Evolutionary conservation across 2,797 vertebrate genomes (phyloP), one percentile per base, ranked within the genome.

Genomic region (Emydoidea blandingii): DNA sequence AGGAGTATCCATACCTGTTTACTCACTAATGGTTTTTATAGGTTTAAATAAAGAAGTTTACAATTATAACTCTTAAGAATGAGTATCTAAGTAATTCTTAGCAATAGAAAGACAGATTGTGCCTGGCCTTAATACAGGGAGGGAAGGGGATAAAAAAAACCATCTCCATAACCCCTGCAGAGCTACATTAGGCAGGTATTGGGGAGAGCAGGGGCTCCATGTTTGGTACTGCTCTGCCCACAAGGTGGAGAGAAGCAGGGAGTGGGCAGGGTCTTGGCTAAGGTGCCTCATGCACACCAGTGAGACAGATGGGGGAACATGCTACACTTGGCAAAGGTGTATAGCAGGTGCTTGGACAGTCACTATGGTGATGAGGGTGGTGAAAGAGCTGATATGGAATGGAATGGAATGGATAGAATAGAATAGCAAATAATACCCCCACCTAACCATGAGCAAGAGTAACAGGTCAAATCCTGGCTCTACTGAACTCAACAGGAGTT

Each of bases 81-180:
- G 16, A 18, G 80, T 74, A 85, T 54, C 29, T 12, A 86, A 65
- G 31, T 50, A 29, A 72, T 90, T 80, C 80, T 89, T 41, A 15
- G 18, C 37, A 8, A 72, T 27, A 47, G 23, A 47, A 25, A 90
- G 50, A 4, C 0, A 9, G 27, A 3, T n/a, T 37, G 1, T 57
- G 12, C 44, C 72, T 86, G 56, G 34, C 68, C 37, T 1, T 3
- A 53, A 62, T 23, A 34, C 27, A 34, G 74, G 59, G 47, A 84
- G 81, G n/a, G 23, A 85, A 80, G 78, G 57, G 21, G 14, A 1
- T 1, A 3, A 27, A 85, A 4, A 29, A 18, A 47, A 14, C 57
- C 4, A 1, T 12, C 23, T 3, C 47, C 0, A 0, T 29, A 12
- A 59, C 52, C 8, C 37, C 44, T 29, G 6, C 72, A 44, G 4